Conservation (phyloP, 2,797 vertebrate genomes). For the Microchirus variegatus region DNA sequence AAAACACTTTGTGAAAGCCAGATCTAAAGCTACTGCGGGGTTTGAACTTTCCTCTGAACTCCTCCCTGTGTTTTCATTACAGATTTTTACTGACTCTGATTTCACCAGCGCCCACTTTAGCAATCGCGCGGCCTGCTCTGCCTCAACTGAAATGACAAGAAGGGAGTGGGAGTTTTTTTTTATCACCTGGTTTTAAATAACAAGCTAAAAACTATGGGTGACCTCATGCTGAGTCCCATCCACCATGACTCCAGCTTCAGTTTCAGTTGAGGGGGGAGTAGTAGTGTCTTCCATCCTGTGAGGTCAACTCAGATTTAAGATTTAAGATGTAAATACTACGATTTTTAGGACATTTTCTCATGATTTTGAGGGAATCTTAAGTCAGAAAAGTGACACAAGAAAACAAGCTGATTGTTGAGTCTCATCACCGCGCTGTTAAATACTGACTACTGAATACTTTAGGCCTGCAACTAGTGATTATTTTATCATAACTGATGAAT, state of each 20-base stretch:
- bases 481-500: too few species aligned
- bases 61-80: not conserved
- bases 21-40: too few species aligned
- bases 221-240: not conserved
- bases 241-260: slow-evolving; percentile 5
- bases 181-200: slow-evolving; percentile 14
- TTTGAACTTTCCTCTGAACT: not conserved
- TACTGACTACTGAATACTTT: too few species aligned
- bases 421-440: too few species aligned
- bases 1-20: too few species aligned
- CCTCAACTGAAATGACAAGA: slow-evolving; percentile 1
- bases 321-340: not conserved
- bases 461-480: too few species aligned
- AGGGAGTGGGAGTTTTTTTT: slow-evolving; percentile 8
- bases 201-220: not conserved
- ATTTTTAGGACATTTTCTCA: too few species aligned
- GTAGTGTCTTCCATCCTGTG: not conserved
- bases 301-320: too few species aligned
- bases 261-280: not conserved
- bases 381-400: too few species aligned
- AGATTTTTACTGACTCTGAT: not conserved
- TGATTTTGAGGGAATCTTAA: too few species aligned
- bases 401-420: too few species aligned
- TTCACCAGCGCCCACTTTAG: not conserved
- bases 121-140: not conserved